phyloP scores from a whole-genome alignment of 2,888 invertebrate species.

The Melieria picta region DNA sequence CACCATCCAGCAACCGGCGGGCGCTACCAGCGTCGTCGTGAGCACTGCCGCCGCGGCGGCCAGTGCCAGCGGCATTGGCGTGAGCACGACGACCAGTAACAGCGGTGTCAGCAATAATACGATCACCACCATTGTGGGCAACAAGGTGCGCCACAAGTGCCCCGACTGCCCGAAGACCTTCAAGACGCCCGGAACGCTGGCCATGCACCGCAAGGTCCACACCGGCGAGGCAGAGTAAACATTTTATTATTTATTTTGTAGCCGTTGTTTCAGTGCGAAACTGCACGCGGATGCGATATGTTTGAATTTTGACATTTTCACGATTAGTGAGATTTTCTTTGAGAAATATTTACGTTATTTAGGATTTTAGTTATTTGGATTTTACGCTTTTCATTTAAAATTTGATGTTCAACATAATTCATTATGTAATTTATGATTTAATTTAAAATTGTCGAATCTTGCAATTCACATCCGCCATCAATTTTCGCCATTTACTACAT shows the following conservation, averaged over 20 bases:
- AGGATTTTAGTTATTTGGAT: too few species aligned
- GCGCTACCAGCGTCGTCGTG: constrained; percentile 46
- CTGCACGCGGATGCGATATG: too few species aligned
- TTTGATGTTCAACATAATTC: too few species aligned
- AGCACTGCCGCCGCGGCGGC: constrained; percentile 42
- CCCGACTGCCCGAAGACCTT: constrained; percentile 64
- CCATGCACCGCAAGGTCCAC: constrained; percentile 64
- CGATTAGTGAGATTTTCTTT: too few species aligned
- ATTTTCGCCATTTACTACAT: too few species aligned
- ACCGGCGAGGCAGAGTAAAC: constrained; percentile 66
- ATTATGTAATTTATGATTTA: too few species aligned
- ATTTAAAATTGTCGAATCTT: too few species aligned
- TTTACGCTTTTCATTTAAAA: too few species aligned
- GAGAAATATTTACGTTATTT: too few species aligned
- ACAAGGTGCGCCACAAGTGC: constrained; percentile 63
- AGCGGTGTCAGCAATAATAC: constrained; percentile 44
- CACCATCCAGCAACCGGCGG: constrained; percentile 54
- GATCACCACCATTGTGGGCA: constrained; percentile 36
- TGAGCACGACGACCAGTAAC: constrained; percentile 23
- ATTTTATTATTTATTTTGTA: constrained; percentile 32
- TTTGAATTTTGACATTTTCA: too few species aligned
- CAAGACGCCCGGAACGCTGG: constrained; percentile 63
- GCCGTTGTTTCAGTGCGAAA: too few species aligned
- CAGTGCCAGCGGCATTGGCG: constrained; percentile 38
- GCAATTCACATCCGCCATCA: too few species aligned